These are phyloP conservation scores for Petrocephalus schoutedeni DNA, from an alignment of 2,797 vertebrate species.

Conservation along the genomic window DNA sequence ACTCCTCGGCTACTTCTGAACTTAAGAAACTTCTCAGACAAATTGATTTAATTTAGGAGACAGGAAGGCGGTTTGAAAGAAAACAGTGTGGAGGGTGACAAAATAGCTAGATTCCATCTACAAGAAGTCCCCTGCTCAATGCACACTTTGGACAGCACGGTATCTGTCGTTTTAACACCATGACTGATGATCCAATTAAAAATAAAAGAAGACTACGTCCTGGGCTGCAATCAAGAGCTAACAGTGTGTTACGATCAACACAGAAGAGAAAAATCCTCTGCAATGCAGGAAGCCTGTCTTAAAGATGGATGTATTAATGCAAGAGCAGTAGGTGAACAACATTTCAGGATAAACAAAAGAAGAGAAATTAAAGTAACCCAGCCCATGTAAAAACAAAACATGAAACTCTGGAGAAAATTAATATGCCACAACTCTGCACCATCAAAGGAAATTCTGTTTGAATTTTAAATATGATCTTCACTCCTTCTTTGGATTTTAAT, in stretches of 20 bases:
- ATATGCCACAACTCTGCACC: not conserved
- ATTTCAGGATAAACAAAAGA: not conserved
- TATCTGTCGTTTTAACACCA: not conserved
- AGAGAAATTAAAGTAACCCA: not conserved
- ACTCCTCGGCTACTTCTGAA: conserved; percentile 30
- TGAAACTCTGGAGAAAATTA: not conserved
- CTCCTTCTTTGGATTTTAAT: not conserved
- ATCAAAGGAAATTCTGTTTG: not conserved
- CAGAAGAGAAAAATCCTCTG: not conserved
- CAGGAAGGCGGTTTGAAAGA: conserved; percentile 24
- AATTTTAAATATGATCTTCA: not conserved
- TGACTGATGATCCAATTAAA: conserved; percentile 26
- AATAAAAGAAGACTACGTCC: conserved; percentile 24
- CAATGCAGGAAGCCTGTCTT: not conserved
- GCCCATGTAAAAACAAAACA: not conserved
- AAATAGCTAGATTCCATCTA: not conserved
- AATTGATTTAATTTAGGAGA: conserved; percentile 51
- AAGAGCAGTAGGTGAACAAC: not conserved
- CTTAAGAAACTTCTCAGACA: conserved; percentile 4
- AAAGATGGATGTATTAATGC: not conserved
- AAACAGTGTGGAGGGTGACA: conserved; percentile 29
- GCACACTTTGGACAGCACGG: not conserved
- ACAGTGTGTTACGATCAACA: not conserved
- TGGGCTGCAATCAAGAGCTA: conserved; percentile 15
- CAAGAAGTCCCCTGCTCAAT: not conserved